Evolutionary conservation across 1,140 invertebrate species (phyloP).

Genomic region (Cepaea nemoralis): DNA sequence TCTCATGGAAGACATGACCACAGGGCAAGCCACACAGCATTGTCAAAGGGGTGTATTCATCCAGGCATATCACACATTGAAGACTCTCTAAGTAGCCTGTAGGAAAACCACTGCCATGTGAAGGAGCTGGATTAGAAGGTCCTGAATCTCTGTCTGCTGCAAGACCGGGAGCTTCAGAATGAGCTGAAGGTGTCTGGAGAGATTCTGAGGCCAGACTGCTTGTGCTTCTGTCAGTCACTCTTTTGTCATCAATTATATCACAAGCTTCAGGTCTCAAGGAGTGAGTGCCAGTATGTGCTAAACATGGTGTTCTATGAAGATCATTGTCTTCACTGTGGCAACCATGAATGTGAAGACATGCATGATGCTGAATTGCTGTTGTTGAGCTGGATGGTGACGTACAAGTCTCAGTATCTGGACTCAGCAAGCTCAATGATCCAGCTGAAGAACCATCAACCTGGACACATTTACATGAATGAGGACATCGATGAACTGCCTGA

Average conservation of each 20-base stretch:
- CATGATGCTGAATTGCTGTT: neutral
- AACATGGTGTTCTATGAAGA: neutral
- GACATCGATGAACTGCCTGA: constrained; percentile 37
- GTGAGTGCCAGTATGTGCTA: neutral
- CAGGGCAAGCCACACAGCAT: constrained; percentile 75
- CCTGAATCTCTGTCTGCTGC: neutral
- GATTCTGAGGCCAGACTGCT: neutral
- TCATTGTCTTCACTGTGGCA: neutral
- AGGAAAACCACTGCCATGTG: constrained; percentile 34
- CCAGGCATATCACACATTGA: constrained; percentile 76
- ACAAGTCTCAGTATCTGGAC: neutral
- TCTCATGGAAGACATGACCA: constrained; percentile 75
- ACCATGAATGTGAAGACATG: neutral
- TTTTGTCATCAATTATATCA: neutral
- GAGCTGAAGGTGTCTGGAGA: neutral
- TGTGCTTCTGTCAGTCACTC: too few species aligned
- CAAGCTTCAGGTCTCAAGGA: neutral
- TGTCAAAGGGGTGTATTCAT: constrained; percentile 69
- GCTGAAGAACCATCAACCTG: neutral
- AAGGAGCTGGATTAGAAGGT: neutral
- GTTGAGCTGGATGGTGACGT: neutral
- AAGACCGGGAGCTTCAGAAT: neutral
- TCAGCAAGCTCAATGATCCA: neutral
- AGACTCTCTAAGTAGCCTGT: constrained; percentile 52
- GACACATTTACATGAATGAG: neutral